phyloP scores from a whole-genome alignment of 2,797 vertebrate species.

The Coendou prehensilis region DNA sequence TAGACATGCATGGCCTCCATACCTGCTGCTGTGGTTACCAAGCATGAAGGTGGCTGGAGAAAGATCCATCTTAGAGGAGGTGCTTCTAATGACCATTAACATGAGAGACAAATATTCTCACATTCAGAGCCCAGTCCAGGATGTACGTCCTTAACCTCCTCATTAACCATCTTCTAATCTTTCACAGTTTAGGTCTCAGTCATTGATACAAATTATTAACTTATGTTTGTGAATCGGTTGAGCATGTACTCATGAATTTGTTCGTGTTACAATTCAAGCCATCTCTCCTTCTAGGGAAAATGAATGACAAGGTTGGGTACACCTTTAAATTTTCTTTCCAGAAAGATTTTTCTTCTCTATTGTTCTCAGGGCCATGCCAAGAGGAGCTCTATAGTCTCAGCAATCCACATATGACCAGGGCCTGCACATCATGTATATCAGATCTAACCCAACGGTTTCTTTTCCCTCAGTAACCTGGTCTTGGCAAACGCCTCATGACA shows the following conservation, averaged over 20 bases:
- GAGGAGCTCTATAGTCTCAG: background rate
- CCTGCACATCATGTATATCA: background rate
- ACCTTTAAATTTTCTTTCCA: background rate
- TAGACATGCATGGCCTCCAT: background rate
- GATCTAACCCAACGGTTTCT: background rate
- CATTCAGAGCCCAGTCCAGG: background rate
- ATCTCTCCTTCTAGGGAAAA: background rate
- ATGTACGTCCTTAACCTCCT: background rate
- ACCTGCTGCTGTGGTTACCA: background rate
- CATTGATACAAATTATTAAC: background rate
- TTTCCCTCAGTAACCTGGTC: background rate
- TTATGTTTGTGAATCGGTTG: background rate
- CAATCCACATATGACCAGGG: background rate
- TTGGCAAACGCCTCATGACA: background rate
- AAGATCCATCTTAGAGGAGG: background rate
- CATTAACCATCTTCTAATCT: background rate
- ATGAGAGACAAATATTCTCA: background rate
- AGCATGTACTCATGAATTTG: background rate
- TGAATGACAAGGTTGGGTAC: background rate
- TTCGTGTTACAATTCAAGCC: background rate
- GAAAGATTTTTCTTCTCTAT: background rate
- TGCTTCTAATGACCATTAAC: background rate
- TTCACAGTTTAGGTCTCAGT: background rate
- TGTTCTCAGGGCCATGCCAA: background rate
- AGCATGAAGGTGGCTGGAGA: background rate